Conservation (phyloP, 2,797 vertebrate genomes). For the Macropodus opercularis region DNA sequence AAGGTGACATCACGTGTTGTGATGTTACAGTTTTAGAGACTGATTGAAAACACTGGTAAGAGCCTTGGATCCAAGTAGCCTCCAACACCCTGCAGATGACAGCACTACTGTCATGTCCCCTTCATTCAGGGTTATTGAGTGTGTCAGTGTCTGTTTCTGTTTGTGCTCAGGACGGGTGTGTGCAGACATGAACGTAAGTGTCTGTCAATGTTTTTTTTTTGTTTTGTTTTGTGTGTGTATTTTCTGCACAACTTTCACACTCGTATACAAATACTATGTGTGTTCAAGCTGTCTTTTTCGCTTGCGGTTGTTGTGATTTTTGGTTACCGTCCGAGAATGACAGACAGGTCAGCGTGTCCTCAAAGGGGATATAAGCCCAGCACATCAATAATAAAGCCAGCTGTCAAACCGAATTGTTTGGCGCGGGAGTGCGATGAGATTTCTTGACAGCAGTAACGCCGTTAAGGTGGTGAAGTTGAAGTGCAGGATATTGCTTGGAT, state of each 20-base stretch:
- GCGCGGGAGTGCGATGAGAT: slow-evolving; percentile 30
- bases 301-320: slow-evolving; percentile 60
- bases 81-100: slow-evolving; percentile 26
- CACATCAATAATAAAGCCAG: slow-evolving; percentile 66
- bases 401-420: slow-evolving; percentile 58
- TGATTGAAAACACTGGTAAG: slow-evolving; percentile 48
- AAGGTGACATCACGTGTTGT: slow-evolving; percentile 27
- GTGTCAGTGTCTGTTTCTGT: slow-evolving; percentile 65
- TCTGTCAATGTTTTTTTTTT: background rate
- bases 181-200: background rate
- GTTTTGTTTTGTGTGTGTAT: background rate
- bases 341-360: slow-evolving; percentile 66
- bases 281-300: slow-evolving; percentile 46
- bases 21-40: slow-evolving; percentile 32
- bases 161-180: slow-evolving; percentile 10
- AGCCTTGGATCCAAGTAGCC: slow-evolving; percentile 32
- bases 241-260: slow-evolving; percentile 8
- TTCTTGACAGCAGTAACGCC: slow-evolving; percentile 46
- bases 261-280: slow-evolving; percentile 18
- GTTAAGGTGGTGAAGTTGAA: slow-evolving; percentile 38
- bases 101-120: slow-evolving; percentile 45
- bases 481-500: slow-evolving; percentile 38
- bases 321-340: slow-evolving; percentile 54
- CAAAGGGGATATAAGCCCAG: slow-evolving; percentile 52
- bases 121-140: slow-evolving; percentile 53